Percentiles rank a stretch among this genome's conserved stretches.
Conservation (phyloP, 2,113 vertebrate genomes). For the pig (Sus scrofa) region DNA sequence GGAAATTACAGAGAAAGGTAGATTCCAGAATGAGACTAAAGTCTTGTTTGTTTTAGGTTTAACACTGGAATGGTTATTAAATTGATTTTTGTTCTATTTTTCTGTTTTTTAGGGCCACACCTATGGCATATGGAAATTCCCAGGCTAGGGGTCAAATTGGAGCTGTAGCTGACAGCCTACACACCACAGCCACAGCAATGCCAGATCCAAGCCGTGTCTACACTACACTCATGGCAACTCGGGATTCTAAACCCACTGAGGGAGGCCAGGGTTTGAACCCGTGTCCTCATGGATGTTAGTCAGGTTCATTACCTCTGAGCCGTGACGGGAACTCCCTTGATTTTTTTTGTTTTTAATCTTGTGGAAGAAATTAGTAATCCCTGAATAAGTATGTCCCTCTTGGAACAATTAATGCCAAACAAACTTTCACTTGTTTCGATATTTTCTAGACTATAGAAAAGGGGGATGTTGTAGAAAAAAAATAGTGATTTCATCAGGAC, state of each 20-base stretch:
- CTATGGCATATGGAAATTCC: no score
- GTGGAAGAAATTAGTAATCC: neutral
- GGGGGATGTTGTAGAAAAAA: neutral
- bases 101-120: no score
- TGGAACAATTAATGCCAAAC: neutral
- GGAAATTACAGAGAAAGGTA: neutral
- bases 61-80: neutral
- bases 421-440: constrained; percentile 19
- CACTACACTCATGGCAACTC: no score
- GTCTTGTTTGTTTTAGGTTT: constrained; percentile 21
- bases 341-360: neutral
- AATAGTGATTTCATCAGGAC: neutral
- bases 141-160: no score
- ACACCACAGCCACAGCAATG: no score
- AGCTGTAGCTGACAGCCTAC: no score
- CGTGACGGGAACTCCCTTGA: no score
- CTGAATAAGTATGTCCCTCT: constrained; percentile 37
- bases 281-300: no score
- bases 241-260: no score
- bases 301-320: no score
- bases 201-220: no score
- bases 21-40: neutral
- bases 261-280: no score
- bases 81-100: neutral
- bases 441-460: constrained; percentile 30